Conservation (phyloP, 2,113 vertebrate genomes). For the Ochotona curzoniae region DNA sequence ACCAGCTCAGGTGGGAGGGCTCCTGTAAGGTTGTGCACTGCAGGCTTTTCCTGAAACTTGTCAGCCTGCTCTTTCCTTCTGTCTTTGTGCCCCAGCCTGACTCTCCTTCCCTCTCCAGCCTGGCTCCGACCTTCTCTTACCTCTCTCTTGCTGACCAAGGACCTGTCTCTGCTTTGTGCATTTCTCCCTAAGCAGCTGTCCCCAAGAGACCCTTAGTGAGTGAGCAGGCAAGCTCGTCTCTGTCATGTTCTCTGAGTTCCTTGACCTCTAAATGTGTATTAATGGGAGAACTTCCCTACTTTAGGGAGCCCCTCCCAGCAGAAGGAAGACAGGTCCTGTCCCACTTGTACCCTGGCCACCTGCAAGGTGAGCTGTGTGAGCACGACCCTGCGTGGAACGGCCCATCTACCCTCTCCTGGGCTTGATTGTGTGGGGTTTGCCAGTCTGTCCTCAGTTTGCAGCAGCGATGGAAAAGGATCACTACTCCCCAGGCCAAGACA, state of each 20-base stretch:
- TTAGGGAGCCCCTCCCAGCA: not conserved
- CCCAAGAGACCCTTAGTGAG: not conserved
- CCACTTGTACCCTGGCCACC: too few relatives aligned
- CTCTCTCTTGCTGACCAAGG: not conserved
- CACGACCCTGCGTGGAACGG: not conserved
- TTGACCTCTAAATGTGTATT: not conserved
- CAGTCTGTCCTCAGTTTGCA: not conserved
- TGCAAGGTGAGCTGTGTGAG: not conserved
- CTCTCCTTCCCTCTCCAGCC: not conserved
- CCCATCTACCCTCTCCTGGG: not conserved
- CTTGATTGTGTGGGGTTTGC: not conserved
- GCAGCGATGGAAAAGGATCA: not conserved
- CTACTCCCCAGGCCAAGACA: not conserved
- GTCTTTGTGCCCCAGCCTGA: not conserved
- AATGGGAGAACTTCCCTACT: not conserved
- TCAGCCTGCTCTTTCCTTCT: not conserved
- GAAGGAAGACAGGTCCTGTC: not conserved
- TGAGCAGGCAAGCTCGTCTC: not conserved
- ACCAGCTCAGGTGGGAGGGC: too few relatives aligned
- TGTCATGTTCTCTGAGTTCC: not conserved
- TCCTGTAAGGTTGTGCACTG: not conserved
- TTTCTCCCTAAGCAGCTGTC: not conserved
- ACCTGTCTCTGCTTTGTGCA: not conserved
- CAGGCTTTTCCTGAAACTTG: constrained; percentile 1
- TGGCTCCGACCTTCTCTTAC: not conserved